Base-by-base conservation (phyloP, 2,888 invertebrate genomes). In the Anoplius nigerrimus region DNA sequence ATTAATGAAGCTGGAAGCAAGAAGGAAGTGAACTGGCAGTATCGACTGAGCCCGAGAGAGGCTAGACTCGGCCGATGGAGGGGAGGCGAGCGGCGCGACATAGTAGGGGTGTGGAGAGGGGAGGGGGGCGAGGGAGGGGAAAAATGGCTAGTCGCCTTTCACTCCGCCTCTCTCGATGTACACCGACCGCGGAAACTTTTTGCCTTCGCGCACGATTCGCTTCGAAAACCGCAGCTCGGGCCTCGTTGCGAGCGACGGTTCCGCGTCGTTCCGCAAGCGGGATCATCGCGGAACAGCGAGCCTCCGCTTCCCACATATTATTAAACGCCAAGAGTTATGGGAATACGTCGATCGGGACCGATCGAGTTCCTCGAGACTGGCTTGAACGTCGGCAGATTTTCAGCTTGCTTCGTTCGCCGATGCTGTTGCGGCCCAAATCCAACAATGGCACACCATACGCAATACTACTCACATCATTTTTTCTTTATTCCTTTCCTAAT, bases 101-200 rank as follows among this genome's bases (percentile, higher is more conserved):
- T n/a, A 42, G 45, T 24, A 43, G 20, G 2, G 46, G 18, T 11
- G 15, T n/a, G 16, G 16, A 61, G 53, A 43, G 2, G 21, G 11
- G 1, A 53, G 53, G n/a, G 22, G 34, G 53, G 42, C 21, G 48
- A 27, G 53, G 15, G 21, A 52, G 62, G 18, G 15, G 34, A 46
- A 56, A 71, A 71, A 71, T 62, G 64, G 48, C 62, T 22, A 52
- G 68, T 27, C 53, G 53, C 73, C 73, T 73, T 73, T 73, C 73
- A 73, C 73, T 72, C 34, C n/a, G 62, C 55, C 64, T 56, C 61
- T 72, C 72, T 71, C 72, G 55, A 27, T 43, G 61, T 60, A n/a
- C n/a, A n/a, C 51, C 67, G 60, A 73, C 78, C 78, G 67, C 78
- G 71, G 75, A 73, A 78, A 73, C 51, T 75, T 78, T 72, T 77